Conservation (phyloP, 2,797 vertebrate genomes). For the Pseudomugil tenellus region DNA sequence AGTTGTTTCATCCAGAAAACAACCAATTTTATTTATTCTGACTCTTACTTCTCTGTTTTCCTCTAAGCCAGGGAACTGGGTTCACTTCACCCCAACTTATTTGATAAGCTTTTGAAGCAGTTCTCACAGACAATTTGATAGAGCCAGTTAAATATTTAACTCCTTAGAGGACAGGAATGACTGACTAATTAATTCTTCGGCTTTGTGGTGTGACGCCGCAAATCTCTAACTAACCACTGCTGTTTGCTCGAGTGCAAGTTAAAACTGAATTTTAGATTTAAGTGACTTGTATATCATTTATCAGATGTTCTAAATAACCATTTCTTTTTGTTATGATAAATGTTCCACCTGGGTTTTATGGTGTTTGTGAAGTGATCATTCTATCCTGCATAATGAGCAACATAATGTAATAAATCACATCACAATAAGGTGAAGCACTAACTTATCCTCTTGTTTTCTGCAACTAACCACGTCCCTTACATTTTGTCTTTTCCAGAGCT, state of each 20-base stretch:
- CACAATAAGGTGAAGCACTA: neutral
- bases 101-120: neutral
- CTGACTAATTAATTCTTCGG: neutral
- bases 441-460: neutral
- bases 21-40: constrained; percentile 4
- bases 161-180: neutral
- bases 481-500: neutral
- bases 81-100: neutral
- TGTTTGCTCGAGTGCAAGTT: constrained; percentile 19
- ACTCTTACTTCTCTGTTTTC: constrained; percentile 1
- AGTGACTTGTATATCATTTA: constrained; percentile 37
- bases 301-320: constrained; percentile 28
- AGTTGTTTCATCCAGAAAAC: neutral
- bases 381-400: constrained; percentile 17
- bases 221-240: constrained; percentile 7
- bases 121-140: neutral
- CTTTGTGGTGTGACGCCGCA: constrained; percentile 16
- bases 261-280: constrained; percentile 36
- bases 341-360: constrained; percentile 1
- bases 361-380: constrained; percentile 3
- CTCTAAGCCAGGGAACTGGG: neutral
- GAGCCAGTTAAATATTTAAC: neutral
- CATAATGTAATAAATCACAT: neutral
- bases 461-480: neutral
- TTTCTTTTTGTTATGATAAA: constrained; percentile 26